A percentile compares a stretch with the other conserved stretches of the same genome.
These are phyloP conservation scores for Urechis unicinctus DNA, from an alignment of 2,888 invertebrate species.

Conservation along the genomic window DNA sequence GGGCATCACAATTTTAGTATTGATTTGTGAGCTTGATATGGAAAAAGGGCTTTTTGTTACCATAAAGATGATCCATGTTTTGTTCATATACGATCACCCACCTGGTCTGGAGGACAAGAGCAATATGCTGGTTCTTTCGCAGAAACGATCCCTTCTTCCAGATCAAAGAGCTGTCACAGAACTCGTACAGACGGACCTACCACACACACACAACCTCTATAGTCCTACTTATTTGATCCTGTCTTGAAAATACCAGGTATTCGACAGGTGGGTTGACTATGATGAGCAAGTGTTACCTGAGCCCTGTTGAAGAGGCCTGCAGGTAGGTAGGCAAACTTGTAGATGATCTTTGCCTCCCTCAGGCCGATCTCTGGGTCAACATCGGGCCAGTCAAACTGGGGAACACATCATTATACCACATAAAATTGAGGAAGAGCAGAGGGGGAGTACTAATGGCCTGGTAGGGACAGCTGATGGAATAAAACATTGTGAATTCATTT, in stretches of 20 bases:
- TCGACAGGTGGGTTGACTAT: too few species aligned
- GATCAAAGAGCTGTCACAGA: conserved; percentile 39
- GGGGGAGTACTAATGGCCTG: too few species aligned
- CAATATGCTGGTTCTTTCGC: conserved; percentile 44
- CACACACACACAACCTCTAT: too few species aligned
- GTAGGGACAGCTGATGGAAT: too few species aligned
- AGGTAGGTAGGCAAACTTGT: conserved; percentile 46
- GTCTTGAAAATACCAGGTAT: too few species aligned
- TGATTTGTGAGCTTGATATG: neutral
- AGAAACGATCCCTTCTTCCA: conserved; percentile 50
- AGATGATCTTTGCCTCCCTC: conserved; percentile 31
- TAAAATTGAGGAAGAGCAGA: too few species aligned
- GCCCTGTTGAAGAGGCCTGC: conserved; percentile 48
- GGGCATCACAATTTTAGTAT: too few species aligned
- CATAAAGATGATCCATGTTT: too few species aligned
- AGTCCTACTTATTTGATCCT: too few species aligned
- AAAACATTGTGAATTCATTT: neutral
- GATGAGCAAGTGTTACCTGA: too few species aligned
- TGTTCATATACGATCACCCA: too few species aligned
- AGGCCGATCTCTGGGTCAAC: conserved; percentile 7
- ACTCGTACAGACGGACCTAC: conserved; percentile 47
- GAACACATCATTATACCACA: too few species aligned
- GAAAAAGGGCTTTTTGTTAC: neutral
- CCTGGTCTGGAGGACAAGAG: conserved; percentile 39
- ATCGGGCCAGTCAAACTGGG: conserved; percentile 39